Base-by-base conservation (phyloP, 2,888 invertebrate species). In the Alentia gelatinosa region DNA sequence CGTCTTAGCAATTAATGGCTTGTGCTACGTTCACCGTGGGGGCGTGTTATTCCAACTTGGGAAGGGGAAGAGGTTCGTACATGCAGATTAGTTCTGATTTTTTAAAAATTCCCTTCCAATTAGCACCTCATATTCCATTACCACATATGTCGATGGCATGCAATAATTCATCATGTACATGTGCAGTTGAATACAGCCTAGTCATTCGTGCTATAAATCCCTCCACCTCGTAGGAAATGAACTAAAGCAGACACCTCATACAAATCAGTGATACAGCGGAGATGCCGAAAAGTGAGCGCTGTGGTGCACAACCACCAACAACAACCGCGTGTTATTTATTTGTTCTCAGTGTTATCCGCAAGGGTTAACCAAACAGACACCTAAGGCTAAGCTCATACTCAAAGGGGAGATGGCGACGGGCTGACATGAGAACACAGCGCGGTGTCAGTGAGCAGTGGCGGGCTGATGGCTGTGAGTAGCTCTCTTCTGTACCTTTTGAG, bases 361-460 rank as follows among this genome's bases (percentile, higher is more conserved):
- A n/a, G 19, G 56, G 12, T 56, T 56, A 56, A 74, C 74, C 74
- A 15, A 33, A 74, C 74, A 3, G 33, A 74, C 74, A 74, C 74
- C 74, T 74, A 74, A 74, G 74, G 30, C 74, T 74, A 74, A 9
- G 56, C 56, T 56, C 1, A 56, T 56, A 56, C 1, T 56, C 4
- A 33, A 79, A 19, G 79, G 5, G n/a, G 39, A 74, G 37, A 39
- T 23, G 19, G 79, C 4, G 19, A 39, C 37, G 79, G 79, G 15
- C 79, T 79, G 79, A 79, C 63, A 83, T 19, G 50, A 90, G 86
- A 26, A 35, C 15, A 19, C 35, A 47, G 86, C 47, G 23, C 33
- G 86, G 86, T 86, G 42, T 40, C 50, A 47, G 86, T 39, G 39
- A 79, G 37, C 39, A 37, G 79, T 39, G 23, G 79, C 79, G 19